Evolutionary conservation across 2,888 invertebrate genomes (phyloP).

Genomic region (Tinea semifulvella): DNA sequence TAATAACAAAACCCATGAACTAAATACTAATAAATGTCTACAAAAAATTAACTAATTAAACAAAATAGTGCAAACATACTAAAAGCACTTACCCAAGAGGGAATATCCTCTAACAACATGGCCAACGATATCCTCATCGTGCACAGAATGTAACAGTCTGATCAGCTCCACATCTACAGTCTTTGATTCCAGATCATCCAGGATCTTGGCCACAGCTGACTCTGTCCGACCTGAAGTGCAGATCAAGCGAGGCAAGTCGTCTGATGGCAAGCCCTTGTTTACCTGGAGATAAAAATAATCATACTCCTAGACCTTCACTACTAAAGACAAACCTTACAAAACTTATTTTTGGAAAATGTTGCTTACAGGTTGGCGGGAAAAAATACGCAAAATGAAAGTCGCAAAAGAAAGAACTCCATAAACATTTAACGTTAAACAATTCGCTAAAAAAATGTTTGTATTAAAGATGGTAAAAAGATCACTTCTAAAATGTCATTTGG

Average conservation of each 20-base stretch:
- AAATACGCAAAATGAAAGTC: too few relatives aligned
- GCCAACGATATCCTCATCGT: conserved; percentile 64
- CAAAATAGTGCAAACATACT: not conserved
- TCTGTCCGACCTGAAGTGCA: conserved; percentile 83
- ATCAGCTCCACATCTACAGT: conserved; percentile 71
- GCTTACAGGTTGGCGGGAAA: too few relatives aligned
- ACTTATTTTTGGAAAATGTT: too few relatives aligned
- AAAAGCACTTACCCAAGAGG: conserved; percentile 53
- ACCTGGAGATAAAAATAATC: conserved; percentile 39
- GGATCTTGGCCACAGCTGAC: conserved; percentile 72
- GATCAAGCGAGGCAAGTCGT: conserved; percentile 76
- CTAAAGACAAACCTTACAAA: too few relatives aligned
- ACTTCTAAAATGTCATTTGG: too few relatives aligned
- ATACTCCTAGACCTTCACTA: too few relatives aligned
- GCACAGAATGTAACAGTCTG: conserved; percentile 68
- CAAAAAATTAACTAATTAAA: not conserved
- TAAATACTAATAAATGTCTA: too few relatives aligned
- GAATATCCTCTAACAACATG: conserved; percentile 82
- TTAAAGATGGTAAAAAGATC: too few relatives aligned
- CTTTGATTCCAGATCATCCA: conserved; percentile 69
- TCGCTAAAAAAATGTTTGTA: too few relatives aligned
- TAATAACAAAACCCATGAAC: too few relatives aligned
- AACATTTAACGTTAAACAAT: too few relatives aligned
- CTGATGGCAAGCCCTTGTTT: conserved; percentile 69
- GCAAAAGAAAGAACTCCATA: too few relatives aligned